A percentile compares a stretch with the other conserved stretches of the same genome.
Conservation (phyloP, 2,797 vertebrate species). For the Rhinella marina region DNA sequence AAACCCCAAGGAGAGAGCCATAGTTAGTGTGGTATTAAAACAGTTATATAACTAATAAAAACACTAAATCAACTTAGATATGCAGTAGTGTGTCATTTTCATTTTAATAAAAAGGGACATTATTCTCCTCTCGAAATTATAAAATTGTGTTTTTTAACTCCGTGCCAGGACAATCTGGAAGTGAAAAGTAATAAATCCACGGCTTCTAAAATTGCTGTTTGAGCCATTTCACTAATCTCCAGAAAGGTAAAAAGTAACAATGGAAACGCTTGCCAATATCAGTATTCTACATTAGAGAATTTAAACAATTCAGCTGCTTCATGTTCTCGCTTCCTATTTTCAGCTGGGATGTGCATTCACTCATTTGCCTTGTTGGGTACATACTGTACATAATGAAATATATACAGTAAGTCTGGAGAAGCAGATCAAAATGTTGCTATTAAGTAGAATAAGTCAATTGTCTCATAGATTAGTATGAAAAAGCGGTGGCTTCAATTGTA, state of each 20-base stretch:
- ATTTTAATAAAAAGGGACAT: slow-evolving; percentile 88
- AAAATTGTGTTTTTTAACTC: slow-evolving; percentile 83
- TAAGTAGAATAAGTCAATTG: slow-evolving; percentile 7
- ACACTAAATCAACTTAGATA: slow-evolving; percentile 94
- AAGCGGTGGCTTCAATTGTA: neutral
- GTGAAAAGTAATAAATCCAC: slow-evolving; percentile 80
- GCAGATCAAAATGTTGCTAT: neutral
- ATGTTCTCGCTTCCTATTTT: slow-evolving; percentile 50
- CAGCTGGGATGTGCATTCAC: slow-evolving; percentile 30
- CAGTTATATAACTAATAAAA: slow-evolving; percentile 96
- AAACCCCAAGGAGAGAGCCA: slow-evolving; percentile 88
- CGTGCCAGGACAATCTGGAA: slow-evolving; percentile 80
- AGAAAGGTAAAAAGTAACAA: slow-evolving; percentile 65
- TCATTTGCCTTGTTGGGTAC: slow-evolving; percentile 10
- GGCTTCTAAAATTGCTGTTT: slow-evolving; percentile 80
- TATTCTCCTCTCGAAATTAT: slow-evolving; percentile 83
- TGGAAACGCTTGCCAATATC: slow-evolving; percentile 56
- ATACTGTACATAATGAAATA: slow-evolving; percentile 33
- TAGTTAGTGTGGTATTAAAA: slow-evolving; percentile 97
- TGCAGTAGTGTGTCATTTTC: slow-evolving; percentile 87
- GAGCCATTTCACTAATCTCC: slow-evolving; percentile 74
- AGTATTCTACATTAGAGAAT: slow-evolving; percentile 52
- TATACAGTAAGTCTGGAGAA: slow-evolving; percentile 17
- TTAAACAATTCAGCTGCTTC: slow-evolving; percentile 55
- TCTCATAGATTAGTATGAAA: neutral